Evolutionary conservation across 1,140 invertebrate genomes (phyloP).

Genomic region (Atta texana): DNA sequence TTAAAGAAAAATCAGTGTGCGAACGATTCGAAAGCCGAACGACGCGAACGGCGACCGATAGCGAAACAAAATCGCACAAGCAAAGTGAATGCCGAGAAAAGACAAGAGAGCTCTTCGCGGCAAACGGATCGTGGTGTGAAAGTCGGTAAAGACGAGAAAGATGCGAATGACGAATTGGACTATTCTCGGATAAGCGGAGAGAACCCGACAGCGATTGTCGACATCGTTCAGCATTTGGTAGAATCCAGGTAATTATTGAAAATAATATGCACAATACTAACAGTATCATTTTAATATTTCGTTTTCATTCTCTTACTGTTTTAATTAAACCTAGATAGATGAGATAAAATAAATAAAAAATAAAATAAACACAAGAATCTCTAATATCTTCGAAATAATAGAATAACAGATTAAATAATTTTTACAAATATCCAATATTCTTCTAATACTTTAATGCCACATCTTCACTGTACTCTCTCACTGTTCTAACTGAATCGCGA

Average conservation of each 20-base stretch:
- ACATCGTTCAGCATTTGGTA: slow-evolving; percentile 77
- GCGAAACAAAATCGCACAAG: background rate
- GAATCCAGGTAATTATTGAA: slow-evolving; percentile 74
- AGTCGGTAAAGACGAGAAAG: background rate
- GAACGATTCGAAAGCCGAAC: background rate
- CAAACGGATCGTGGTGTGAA: background rate
- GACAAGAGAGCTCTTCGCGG: background rate
- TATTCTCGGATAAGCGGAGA: slow-evolving; percentile 28
- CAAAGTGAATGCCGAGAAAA: slow-evolving; percentile 21
- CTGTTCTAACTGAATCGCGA: too few species aligned
- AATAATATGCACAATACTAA: background rate
- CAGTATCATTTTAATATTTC: background rate
- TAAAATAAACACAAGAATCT: background rate
- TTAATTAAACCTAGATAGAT: background rate
- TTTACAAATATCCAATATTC: too few species aligned
- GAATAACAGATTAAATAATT: background rate
- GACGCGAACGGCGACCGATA: background rate
- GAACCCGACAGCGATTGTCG: slow-evolving; percentile 31
- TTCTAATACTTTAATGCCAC: too few species aligned
- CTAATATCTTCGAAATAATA: background rate
- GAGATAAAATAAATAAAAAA: background rate
- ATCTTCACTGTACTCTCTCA: too few species aligned
- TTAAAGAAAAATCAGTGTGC: background rate
- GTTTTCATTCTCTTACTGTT: background rate
- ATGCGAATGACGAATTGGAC: background rate